Base-by-base conservation (phyloP, 2,113 vertebrate genomes). In the Neogale vison region DNA sequence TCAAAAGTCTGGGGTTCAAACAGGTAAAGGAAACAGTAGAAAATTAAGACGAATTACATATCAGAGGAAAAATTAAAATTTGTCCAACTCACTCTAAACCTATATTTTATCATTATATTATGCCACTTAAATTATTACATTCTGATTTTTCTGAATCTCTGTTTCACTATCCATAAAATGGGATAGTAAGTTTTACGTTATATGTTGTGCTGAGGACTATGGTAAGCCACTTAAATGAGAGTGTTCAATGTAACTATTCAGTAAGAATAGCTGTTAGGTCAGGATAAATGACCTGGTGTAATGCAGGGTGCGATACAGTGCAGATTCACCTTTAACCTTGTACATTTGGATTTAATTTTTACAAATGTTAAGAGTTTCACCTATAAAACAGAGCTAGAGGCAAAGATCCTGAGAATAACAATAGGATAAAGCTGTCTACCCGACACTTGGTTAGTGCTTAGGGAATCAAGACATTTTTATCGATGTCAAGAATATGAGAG, bases 401-500 rank as follows among this genome's bases (percentile, higher is more conserved):
- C 36, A 88, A 81, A 50, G 7, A 82, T 65, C 0, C 24, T 36
- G 29, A 88, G 34, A 88, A 1, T 23, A 55, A 67, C 14, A 72
- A n/a, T 0, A 86, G 45, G 89, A 63, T 39, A 92, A 93, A 95
- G 8, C 7, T 96, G 6, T 95, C 42, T 42, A 34, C 42, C 8
- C 83, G 63, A 80, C 71, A 80, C 31, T 77, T 92, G 36, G 18
- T 39, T 87, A 74, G 50, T 50, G 36, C 18, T 0, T 20, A 69
- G 14, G 88, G 23, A 95, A 92, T 84, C 17, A 61, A 77, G 55
- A 20, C 76, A 47, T 80, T 87, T 88, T 84, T 52, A 76, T 96
- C 80, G 9, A 79, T 63, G 47, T 36, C 91, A 83, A 92, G 24
- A 90, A 77, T n/a, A 11, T 12, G 15, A 84, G 3, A 93, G 21